phyloP scores from a whole-genome alignment of 2,113 vertebrate genomes.

The Dromas ardeola region DNA sequence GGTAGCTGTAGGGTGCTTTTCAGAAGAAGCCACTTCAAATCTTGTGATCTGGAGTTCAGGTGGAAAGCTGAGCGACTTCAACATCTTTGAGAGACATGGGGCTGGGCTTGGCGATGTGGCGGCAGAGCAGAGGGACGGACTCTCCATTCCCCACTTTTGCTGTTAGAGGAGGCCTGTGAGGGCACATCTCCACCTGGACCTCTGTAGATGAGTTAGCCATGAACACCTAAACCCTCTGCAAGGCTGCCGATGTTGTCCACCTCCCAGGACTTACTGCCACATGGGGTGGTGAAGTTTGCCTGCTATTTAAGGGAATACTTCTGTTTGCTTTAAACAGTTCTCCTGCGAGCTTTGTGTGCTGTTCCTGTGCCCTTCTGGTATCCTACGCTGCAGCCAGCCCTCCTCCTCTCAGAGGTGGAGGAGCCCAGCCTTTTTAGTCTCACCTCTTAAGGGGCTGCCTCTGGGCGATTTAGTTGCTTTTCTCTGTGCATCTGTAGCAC shows the following conservation, averaged over 20 bases:
- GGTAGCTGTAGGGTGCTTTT: neutral
- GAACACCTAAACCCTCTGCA: neutral
- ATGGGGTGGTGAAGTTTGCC: neutral
- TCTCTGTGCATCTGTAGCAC: neutral
- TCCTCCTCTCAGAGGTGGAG: neutral
- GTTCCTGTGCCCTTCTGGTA: neutral
- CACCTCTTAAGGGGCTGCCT: neutral
- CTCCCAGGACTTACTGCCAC: neutral
- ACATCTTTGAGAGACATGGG: rapidly evolving
- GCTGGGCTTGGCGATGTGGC: neutral
- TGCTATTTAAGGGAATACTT: neutral
- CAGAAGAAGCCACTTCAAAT: neutral
- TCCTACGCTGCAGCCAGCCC: neutral
- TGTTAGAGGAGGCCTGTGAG: neutral
- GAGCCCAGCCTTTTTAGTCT: neutral
- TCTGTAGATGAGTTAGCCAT: rapidly evolving
- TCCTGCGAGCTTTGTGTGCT: neutral
- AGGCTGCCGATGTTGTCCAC: rapidly evolving
- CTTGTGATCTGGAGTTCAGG: neutral
- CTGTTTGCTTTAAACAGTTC: neutral
- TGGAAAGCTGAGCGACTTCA: neutral
- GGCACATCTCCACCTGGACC: neutral
- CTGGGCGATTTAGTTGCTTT: neutral
- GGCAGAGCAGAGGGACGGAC: neutral
- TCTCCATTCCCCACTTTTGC: neutral